phyloP scores from a whole-genome alignment of 2,888 invertebrate genomes.

The Nymphalis urticae region DNA sequence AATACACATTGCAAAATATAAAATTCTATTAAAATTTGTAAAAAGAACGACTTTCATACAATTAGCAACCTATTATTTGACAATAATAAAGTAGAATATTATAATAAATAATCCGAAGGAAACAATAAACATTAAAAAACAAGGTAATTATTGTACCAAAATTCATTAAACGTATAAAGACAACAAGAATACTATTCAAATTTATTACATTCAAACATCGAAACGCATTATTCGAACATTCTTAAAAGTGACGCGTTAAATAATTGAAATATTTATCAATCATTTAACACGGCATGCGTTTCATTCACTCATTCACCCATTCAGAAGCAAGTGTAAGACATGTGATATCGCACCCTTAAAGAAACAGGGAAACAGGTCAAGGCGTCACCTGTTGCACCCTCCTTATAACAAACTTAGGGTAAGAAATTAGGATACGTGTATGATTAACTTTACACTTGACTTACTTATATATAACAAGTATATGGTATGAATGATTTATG shows the following conservation, averaged over 20 bases:
- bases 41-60: too few relatives aligned
- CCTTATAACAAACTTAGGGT: constrained; percentile 37
- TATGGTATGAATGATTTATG: neutral
- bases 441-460: constrained; percentile 30
- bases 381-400: constrained; percentile 70
- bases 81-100: too few relatives aligned
- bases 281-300: constrained; percentile 3
- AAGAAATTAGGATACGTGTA: constrained; percentile 58
- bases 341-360: constrained; percentile 61
- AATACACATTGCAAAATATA: too few relatives aligned
- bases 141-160: too few relatives aligned
- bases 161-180: too few relatives aligned
- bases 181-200: too few relatives aligned
- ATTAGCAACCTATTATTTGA: too few relatives aligned
- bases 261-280: neutral
- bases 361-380: constrained; percentile 78
- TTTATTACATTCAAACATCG: too few relatives aligned
- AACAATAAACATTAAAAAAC: too few relatives aligned
- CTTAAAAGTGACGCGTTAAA: neutral
- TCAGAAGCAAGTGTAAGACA: constrained; percentile 35
- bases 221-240: neutral
- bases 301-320: constrained; percentile 29
- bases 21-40: too few relatives aligned
- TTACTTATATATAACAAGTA: constrained; percentile 6
- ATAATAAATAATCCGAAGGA: too few relatives aligned